Evolutionary conservation across 2,888 invertebrate genomes (phyloP).

Genomic region (Torymus tubicola): DNA sequence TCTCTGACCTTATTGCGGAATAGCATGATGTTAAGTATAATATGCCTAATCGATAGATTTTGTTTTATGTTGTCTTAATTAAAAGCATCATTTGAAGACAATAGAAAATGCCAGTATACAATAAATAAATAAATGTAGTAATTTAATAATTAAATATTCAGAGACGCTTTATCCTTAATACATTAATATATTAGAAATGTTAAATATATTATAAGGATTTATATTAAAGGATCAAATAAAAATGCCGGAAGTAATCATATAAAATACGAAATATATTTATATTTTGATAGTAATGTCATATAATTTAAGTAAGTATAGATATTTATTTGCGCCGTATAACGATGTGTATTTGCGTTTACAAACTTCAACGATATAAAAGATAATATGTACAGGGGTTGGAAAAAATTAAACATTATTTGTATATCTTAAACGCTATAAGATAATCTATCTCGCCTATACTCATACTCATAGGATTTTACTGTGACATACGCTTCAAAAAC

Average conservation of each 20-base stretch:
- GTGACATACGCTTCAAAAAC: conserved; percentile 54
- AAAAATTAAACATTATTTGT: conserved; percentile 58
- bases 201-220: not conserved
- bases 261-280: conserved; percentile 75
- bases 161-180: too few relatives aligned
- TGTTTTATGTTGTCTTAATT: too few relatives aligned
- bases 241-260: conserved; percentile 59
- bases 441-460: conserved; percentile 62
- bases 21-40: too few relatives aligned
- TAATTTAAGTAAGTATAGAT: conserved; percentile 74
- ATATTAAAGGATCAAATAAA: conserved; percentile 15
- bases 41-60: too few relatives aligned
- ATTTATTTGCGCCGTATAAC: conserved; percentile 63
- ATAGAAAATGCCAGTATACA: too few relatives aligned
- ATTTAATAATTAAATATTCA: too few relatives aligned
- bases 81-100: too few relatives aligned
- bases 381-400: conserved; percentile 64
- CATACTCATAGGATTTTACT: conserved; percentile 59
- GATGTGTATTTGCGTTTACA: conserved; percentile 62
- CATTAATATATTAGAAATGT: too few relatives aligned
- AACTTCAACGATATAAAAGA: conserved; percentile 71
- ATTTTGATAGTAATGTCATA: conserved; percentile 70
- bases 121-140: too few relatives aligned
- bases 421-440: conserved; percentile 56
- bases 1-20: too few relatives aligned